Evolutionary conservation across 2,888 invertebrate species (phyloP), one percentile per base, ranked within the genome.

Genomic region (Helicoverpa assulta): DNA sequence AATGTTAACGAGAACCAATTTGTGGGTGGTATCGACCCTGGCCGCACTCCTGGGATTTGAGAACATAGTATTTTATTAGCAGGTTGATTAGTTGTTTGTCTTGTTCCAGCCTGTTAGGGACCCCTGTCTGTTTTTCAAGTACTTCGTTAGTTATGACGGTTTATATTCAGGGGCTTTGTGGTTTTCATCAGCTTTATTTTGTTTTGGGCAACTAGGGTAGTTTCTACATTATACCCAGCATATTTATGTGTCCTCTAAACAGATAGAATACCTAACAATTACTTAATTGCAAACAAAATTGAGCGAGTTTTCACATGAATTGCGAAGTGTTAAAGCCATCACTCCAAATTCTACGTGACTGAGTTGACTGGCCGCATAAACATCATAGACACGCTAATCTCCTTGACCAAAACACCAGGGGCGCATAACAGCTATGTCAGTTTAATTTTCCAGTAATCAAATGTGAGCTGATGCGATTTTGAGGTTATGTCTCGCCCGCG

Each of bases 1-100:
- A 93, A 93, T 94, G 94, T 92, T 94, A 94, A 94, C 94, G 93
- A 93, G 91, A 87, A 89, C 91, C 94, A 93, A 94, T 94, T 94
- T 94, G 90, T 83, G 91, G 90, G 88, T 81, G 83, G 84, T 84
- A 87, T 83, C 84, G 85, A 86, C 89, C 91, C 83, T 84, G 73
- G 82, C 80, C 82, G 71, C 83, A 81, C 87, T 86, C 84, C 70
- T 79, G 81, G 87, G 89, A 84, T 86, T 85, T 82, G 73, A 85
- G 86, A 90, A 89, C 89, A 90, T 88, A 85, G 87, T 87, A 88
- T 88, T 90, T 90, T 90, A 88, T 89, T 89, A 84, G 84, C 81
- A 85, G 88, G 85, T 89, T 94, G 90, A 94, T 93, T 93, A 91
- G 92, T 86, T 88, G 91, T 86, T 89, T 88, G 87, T 86, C 85